A percentile compares a stretch with the other conserved stretches of the same genome.
phyloP scores from a whole-genome alignment of 2,888 invertebrate species.

The Prenolepis imparis region DNA sequence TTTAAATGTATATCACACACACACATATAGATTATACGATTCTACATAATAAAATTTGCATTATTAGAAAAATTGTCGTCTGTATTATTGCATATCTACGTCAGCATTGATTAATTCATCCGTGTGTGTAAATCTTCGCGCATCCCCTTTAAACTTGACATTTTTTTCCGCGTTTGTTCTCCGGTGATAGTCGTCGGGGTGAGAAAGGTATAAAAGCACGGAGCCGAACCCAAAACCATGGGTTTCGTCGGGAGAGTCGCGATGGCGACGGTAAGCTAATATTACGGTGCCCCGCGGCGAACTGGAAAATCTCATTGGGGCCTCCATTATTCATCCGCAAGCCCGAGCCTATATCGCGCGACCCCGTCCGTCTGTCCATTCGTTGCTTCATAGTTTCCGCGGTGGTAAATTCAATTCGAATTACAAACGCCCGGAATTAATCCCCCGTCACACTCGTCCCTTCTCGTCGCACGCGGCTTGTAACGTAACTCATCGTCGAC shows the following conservation, averaged over 20 bases:
- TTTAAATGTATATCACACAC: not conserved
- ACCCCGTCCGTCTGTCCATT: conserved; percentile 37
- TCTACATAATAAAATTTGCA: not conserved
- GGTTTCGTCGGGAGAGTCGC: conserved; percentile 58
- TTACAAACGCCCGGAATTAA: conserved; percentile 82
- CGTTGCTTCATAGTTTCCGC: conserved; percentile 62
- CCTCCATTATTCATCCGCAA: conserved; percentile 85
- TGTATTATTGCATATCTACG: not conserved
- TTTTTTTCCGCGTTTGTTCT: conserved; percentile 41
- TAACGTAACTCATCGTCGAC: not conserved
- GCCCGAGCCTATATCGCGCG: conserved; percentile 57
- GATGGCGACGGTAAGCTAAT: conserved; percentile 84
- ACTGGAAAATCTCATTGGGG: conserved; percentile 86
- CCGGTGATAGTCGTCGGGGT: conserved; percentile 1
- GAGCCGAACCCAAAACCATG: conserved; percentile 32
- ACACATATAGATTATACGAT: not conserved
- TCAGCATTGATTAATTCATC: not conserved
- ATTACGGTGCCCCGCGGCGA: conserved; percentile 85
- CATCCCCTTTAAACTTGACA: conserved; percentile 13
- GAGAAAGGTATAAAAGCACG: conserved; percentile 14
- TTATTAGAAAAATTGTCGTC: not conserved
- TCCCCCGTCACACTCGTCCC: conserved; percentile 45
- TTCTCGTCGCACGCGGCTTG: conserved; percentile 12
- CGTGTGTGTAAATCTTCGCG: not conserved
- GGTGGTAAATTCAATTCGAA: conserved; percentile 80